Base-by-base conservation (phyloP, 2,113 vertebrate species). In the Mustela lutreola region DNA sequence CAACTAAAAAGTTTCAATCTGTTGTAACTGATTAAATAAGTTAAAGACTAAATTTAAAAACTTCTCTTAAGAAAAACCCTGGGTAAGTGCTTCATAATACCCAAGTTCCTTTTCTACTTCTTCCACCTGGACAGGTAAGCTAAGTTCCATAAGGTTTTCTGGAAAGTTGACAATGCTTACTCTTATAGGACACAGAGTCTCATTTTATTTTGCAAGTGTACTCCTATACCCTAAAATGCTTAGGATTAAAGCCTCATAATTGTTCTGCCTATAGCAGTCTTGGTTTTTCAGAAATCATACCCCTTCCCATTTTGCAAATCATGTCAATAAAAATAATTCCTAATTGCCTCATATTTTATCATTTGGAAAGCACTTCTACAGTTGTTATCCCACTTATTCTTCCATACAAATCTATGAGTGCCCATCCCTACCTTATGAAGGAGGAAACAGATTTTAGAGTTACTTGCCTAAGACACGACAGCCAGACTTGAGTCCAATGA, bases 81-180 rank as follows among this genome's bases (percentile, higher is more conserved):
- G 83, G 48, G 5, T 60, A 70, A 76, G 42, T 48, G 50, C 31
- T 92, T 87, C 28, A 24, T 88, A 36, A 92, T 5, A 73, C 36
- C 5, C 70, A 84, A 94, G 33, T 70, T 62, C 21, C 50, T 96
- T 87, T 82, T 92, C 62, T 89, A 31, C 48, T 92, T 88, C 36
- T 62, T 65, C 56, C 24, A 65, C 45, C 18, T 75, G 45, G 24
- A 58, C 48, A 65, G 63, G 24, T 70, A 88, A 92, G 63, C 31
- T 71, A 36, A 84, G 28, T 89, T 89, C 70, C 9, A 62, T 62
- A 80, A 53, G 11, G 21, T 60, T 92, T 83, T 92, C 83, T 24
- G 11, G 11, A 62, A 82, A 62, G 50, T 11, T 28, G 39, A 67
- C 28, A 10, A 48, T 50, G 58, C 26, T 28, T 62, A 11, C n/a